phyloP scores from a whole-genome alignment of 2,113 vertebrate genomes.

The Eulemur macaco region DNA sequence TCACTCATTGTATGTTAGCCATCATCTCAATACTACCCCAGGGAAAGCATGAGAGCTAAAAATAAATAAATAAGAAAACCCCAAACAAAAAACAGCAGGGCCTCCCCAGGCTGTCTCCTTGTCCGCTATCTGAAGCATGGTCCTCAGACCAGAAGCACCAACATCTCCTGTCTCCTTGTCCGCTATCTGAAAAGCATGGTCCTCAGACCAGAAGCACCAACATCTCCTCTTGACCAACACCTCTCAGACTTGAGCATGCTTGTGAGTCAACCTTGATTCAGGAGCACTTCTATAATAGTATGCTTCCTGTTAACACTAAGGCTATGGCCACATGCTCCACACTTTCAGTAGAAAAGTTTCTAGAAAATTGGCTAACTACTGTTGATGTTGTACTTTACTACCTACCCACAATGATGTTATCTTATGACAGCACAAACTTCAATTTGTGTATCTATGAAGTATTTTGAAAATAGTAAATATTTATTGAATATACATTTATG shows the following conservation, averaged over 20 bases:
- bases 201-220: not conserved
- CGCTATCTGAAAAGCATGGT: not conserved
- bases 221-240: not conserved
- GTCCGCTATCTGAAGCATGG: not conserved
- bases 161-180: not conserved
- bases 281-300: not conserved
- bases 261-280: not conserved
- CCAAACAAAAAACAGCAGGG: not conserved
- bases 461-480: not conserved
- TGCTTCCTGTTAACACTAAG: not conserved
- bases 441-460: not conserved
- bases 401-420: not conserved
- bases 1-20: not conserved
- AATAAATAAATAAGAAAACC: not conserved
- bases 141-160: not conserved
- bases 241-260: not conserved
- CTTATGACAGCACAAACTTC: not conserved
- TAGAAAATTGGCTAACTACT: not conserved
- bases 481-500: not conserved
- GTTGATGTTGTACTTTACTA: not conserved
- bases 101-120: not conserved
- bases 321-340: not conserved
- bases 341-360: not conserved
- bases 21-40: not conserved
- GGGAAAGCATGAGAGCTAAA: not conserved